Conservation (phyloP, 2,797 vertebrate genomes). For the Megaceryle alcyon region DNA sequence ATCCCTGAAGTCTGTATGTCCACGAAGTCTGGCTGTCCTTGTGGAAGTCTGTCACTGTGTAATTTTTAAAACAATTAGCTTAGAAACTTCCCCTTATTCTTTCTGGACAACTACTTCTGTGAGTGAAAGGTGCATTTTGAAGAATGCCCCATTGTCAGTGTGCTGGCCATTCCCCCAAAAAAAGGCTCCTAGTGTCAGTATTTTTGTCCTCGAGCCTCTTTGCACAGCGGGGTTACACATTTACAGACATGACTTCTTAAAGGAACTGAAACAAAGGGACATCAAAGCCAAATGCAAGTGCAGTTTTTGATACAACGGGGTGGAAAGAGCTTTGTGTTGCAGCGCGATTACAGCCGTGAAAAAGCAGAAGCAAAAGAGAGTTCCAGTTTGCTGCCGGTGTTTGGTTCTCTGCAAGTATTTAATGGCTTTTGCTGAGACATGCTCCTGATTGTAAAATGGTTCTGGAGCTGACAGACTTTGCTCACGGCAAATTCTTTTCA, state of each 20-base stretch:
- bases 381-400: background rate
- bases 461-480: conserved; percentile 56
- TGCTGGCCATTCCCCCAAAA: background rate
- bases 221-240: accelerated
- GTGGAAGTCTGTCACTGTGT: accelerated
- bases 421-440: conserved; percentile 42
- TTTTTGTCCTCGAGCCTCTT: background rate
- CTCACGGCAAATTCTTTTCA: conserved; percentile 72
- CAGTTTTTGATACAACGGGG: background rate
- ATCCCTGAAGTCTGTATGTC: background rate
- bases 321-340: background rate
- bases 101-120: background rate
- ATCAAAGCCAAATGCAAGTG: background rate
- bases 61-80: background rate
- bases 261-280: background rate
- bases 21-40: background rate
- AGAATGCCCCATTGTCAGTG: accelerated
- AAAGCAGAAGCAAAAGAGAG: background rate
- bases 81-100: background rate
- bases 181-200: background rate
- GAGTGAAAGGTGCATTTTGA: background rate
- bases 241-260: background rate
- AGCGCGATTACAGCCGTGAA: background rate
- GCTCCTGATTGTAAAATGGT: conserved; percentile 8
- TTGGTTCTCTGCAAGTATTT: conserved; percentile 19